Conservation (phyloP, 2,113 vertebrate genomes). For the Megaceryle torquata region DNA sequence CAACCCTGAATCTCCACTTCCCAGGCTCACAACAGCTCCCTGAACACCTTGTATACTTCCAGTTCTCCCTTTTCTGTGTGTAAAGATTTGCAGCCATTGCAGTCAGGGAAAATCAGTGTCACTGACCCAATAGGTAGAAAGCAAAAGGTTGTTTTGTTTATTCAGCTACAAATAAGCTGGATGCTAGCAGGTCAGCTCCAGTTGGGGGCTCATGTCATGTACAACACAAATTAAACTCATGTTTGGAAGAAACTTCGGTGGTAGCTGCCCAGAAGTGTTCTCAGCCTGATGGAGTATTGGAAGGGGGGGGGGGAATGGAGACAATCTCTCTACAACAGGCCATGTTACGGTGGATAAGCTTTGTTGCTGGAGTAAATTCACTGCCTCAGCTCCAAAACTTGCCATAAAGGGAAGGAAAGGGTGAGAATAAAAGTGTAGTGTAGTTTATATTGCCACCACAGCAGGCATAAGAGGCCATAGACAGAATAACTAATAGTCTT, state of each 20-base stretch:
- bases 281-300: slow-evolving; percentile 18
- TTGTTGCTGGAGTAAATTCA: background rate
- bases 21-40: background rate
- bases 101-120: slow-evolving; percentile 51
- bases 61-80: background rate
- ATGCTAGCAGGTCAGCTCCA: background rate
- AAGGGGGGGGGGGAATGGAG: background rate
- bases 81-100: slow-evolving; percentile 13
- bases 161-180: slow-evolving; percentile 19
- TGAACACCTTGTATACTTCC: background rate
- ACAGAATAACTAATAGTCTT: background rate
- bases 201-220: slow-evolving; percentile 32
- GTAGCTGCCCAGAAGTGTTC: slow-evolving; percentile 32
- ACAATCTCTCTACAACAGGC: background rate
- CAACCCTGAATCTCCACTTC: background rate
- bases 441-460: background rate
- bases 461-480: background rate
- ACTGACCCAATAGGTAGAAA: slow-evolving; percentile 56
- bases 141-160: slow-evolving; percentile 62
- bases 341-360: background rate
- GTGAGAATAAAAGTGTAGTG: background rate
- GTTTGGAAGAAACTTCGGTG: slow-evolving; percentile 40
- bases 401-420: background rate
- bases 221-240: slow-evolving; percentile 40
- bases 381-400: background rate